These are phyloP conservation scores for Uropsilus gracilis DNA, from an alignment of 2,113 vertebrate genomes.

Conservation along the genomic window DNA sequence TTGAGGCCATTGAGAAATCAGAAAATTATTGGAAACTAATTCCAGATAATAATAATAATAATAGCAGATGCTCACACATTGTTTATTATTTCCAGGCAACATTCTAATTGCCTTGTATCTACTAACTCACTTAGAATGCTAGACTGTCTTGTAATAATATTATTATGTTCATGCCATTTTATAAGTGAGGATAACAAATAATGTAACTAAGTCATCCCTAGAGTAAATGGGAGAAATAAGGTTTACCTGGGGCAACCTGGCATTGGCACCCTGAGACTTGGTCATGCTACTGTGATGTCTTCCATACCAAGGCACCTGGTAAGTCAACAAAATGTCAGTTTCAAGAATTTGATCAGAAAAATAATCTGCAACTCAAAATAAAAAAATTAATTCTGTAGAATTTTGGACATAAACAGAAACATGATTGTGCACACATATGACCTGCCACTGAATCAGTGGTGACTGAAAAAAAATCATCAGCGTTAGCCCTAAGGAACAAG, in stretches of 20 bases:
- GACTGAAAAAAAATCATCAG: not conserved
- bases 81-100: not conserved
- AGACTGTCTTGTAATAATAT: not conserved
- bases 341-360: not conserved
- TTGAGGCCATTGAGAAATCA: not conserved
- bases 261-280: not conserved
- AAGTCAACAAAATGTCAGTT: not conserved
- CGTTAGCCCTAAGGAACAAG: not conserved
- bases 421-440: not conserved
- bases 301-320: not conserved
- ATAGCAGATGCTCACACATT: not conserved
- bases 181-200: not conserved
- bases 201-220: not conserved
- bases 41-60: slow-evolving; percentile 25
- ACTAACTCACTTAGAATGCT: not conserved
- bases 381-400: not conserved
- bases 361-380: not conserved
- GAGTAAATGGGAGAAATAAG: not conserved
- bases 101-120: not conserved
- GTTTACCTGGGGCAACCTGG: not conserved
- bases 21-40: not conserved
- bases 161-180: not conserved
- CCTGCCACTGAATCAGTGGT: not conserved
- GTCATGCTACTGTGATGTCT: not conserved
- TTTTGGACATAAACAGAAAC: not conserved